Conservation (phyloP, 2,888 invertebrate genomes). For the Operophtera brumata region DNA sequence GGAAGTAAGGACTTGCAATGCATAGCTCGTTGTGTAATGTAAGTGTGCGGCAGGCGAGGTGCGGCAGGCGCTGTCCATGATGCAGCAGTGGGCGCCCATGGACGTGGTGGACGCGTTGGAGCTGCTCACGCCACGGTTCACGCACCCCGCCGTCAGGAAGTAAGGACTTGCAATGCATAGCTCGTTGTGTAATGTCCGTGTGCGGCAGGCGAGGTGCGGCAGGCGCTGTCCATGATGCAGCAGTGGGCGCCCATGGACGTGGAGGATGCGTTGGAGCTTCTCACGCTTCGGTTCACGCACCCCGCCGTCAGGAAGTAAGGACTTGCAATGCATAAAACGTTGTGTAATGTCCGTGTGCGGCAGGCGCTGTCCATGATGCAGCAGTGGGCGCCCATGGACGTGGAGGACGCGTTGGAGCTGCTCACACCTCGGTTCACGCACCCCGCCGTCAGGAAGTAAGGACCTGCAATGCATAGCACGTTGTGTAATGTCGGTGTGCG, state of each 20-base stretch:
- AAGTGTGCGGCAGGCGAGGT: constrained; percentile 84
- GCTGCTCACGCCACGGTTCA: constrained; percentile 91
- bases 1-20: constrained; percentile 83
- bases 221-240: constrained; percentile 92
- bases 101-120: constrained; percentile 99
- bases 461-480: too few relatives aligned
- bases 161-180: too few relatives aligned
- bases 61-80: constrained; percentile 93
- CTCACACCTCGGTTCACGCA: constrained; percentile 93
- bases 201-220: constrained; percentile 88
- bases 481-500: too few relatives aligned
- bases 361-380: constrained; percentile 92
- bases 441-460: constrained; percentile 89
- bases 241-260: constrained; percentile 99
- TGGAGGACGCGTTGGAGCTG: constrained; percentile 98
- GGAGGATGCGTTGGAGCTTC: constrained; percentile 97
- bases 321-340: too few relatives aligned
- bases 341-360: too few relatives aligned
- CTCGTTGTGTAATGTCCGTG: too few relatives aligned
- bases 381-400: constrained; percentile 98
- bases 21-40: too few relatives aligned
- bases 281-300: constrained; percentile 93
- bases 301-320: constrained; percentile 88
- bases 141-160: constrained; percentile 93
- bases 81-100: constrained; percentile 96